Evolutionary conservation across 2,113 vertebrate genomes (phyloP), one percentile per base, ranked within the genome.

Genomic region (Rhadina sibilatrix): DNA sequence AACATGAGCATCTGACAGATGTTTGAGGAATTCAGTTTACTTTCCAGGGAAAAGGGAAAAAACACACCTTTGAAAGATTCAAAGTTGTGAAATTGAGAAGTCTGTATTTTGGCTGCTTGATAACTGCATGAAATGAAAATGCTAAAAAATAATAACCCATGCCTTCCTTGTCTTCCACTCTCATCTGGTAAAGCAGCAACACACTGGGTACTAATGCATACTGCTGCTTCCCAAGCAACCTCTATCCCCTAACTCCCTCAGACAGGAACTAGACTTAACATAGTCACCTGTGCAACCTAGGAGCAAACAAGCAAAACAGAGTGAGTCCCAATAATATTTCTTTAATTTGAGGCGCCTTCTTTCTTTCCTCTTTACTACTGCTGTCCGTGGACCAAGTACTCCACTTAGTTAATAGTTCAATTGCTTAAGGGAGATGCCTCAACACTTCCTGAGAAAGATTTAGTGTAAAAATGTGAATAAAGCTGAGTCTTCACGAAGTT

Each of bases 401-500:
- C 47, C 17, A 11, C 21, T 66, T 52, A 40, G 35, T 52, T 40
- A 65, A 52, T 15, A 27, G 15, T 11, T 76, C 0, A 0, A 28
- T 60, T 40, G 33, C 18, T 69, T 52, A 21, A 24, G 50, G 27
- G 63, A 44, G 42, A n/a, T 30, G 9, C 11, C 25, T 68, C 15
- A 40, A 46, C 3, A 7, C 3, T 63, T 75, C 47, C 20, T 46
- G 30, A 54, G 37, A 74, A 69, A 64, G 33, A 35, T 33, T 65
- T 35, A 56, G 6, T 4, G 2, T 25, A 33, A 22, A 84, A 47
- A 3, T n/a, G 21, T 78, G n/a, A 72, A 64, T 50, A 64, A 46
- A 3, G 5, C 2, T 27, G 14, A 42, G n/a, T 27, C 42, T 74
- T 77, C 50, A 30, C 35, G 8, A 69, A 46, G 40, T n/a, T 56